A percentile compares a stretch with the other conserved stretches of the same genome.
These are phyloP conservation scores for Oscarella lobularis DNA, from an alignment of 37 sponge, comb jelly and placozoan species.

Conservation along the genomic window DNA sequence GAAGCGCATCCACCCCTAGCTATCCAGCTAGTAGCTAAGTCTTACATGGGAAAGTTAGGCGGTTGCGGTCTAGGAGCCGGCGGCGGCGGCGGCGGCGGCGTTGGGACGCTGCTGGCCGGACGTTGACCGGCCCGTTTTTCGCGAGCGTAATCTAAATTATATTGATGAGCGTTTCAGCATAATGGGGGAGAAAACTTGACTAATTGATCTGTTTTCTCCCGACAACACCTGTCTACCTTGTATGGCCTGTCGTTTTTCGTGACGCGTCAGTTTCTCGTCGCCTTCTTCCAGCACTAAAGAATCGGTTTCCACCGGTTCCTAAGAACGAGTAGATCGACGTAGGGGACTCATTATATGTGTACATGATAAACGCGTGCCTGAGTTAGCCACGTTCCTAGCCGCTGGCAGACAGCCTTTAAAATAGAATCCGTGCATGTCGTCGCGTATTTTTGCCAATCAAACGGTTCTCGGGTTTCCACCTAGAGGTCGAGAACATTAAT, in stretches of 20 bases:
- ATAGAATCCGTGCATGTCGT: not conserved
- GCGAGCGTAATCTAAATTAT: not conserved
- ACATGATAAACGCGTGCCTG: no score
- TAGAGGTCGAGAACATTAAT: no score
- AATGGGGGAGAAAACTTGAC: no score
- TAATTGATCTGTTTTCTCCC: no score
- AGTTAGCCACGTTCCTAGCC: not conserved
- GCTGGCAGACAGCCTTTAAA: not conserved
- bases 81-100: not conserved
- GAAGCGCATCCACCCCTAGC: no score
- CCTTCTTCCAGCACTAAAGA: conserved; percentile 55
- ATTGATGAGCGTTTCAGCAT: no score
- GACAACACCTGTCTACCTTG: no score
- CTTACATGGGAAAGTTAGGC: not conserved
- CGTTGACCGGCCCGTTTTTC: not conserved
- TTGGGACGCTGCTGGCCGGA: not conserved
- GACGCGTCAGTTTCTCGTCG: conserved; percentile 27
- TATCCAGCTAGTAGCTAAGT: no score
- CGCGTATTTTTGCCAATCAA: not conserved
- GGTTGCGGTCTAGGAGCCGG: not conserved
- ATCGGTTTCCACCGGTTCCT: conserved; percentile 76
- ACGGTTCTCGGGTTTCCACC: no score
- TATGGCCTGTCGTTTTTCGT: conserved; percentile 26
- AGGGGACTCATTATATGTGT: no score
- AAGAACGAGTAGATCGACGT: no score